Evolutionary conservation across 2,797 vertebrate species (phyloP).

Genomic region (Luscinia luscinia): DNA sequence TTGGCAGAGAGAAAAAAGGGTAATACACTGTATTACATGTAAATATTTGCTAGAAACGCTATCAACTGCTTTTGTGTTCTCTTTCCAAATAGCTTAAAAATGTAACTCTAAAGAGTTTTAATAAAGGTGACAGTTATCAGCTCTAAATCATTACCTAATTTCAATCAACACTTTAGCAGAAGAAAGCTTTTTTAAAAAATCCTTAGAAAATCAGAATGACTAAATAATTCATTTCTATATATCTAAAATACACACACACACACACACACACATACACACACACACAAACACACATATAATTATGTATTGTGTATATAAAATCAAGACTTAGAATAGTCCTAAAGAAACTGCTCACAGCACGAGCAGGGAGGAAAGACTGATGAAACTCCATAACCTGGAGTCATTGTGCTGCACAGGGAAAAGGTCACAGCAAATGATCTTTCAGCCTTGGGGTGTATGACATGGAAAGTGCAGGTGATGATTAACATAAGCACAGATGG

Average conservation of each 20-base stretch:
- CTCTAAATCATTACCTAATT: not conserved
- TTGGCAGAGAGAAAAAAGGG: not conserved
- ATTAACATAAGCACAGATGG: slow-evolving; percentile 1
- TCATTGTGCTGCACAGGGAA: not conserved
- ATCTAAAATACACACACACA: not conserved
- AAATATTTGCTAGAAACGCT: not conserved
- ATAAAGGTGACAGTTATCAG: not conserved
- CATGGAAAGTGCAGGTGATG: not conserved
- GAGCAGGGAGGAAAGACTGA: not conserved
- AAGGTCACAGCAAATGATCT: not conserved
- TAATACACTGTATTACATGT: not conserved
- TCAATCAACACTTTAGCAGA: not conserved
- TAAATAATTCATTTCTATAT: not conserved
- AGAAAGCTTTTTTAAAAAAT: not conserved
- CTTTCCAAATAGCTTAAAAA: not conserved
- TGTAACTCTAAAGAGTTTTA: not conserved
- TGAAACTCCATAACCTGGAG: not conserved
- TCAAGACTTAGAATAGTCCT: not conserved
- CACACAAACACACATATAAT: not conserved
- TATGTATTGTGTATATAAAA: not conserved
- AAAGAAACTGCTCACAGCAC: not conserved
- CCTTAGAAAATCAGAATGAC: not conserved
- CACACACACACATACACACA: no score
- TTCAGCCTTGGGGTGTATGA: not conserved
- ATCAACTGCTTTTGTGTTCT: not conserved